Percentiles rank a stretch among this genome's conserved stretches.
These are phyloP conservation scores for Psophia crepitans DNA, from an alignment of 2,113 vertebrate species.

Conservation along the genomic window DNA sequence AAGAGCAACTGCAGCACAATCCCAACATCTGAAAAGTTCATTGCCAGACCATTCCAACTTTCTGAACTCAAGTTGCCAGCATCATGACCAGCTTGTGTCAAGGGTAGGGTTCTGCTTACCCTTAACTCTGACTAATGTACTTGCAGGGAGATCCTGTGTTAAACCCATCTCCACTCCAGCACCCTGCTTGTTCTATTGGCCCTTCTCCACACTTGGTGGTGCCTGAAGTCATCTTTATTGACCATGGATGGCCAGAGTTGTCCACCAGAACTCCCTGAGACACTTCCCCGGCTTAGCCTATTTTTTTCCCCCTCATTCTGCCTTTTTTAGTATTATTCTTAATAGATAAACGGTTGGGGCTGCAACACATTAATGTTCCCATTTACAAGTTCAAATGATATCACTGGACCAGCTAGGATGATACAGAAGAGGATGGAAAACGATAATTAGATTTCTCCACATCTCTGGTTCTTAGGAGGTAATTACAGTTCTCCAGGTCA, in stretches of 20 bases:
- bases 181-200: fast-evolving
- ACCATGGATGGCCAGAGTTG: fast-evolving
- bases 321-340: neutral
- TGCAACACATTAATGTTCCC: neutral
- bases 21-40: neutral
- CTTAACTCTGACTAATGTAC: neutral
- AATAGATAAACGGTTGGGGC: neutral
- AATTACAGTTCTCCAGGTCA: slow-evolving; percentile 29
- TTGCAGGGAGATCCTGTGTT: neutral
- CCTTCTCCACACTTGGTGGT: neutral
- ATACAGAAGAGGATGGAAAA: slow-evolving; percentile 21
- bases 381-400: slow-evolving; percentile 6
- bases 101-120: neutral
- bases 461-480: neutral
- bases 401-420: neutral
- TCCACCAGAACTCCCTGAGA: neutral
- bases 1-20: neutral
- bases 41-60: neutral
- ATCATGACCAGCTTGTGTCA: neutral
- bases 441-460: slow-evolving; percentile 44
- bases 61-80: neutral
- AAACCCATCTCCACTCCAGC: neutral
- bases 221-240: neutral
- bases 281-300: neutral
- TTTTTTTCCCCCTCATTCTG: neutral